These are phyloP conservation scores for Saccostrea cuccullata DNA, from an alignment of 1,140 invertebrate genomes.

Conservation along the genomic window DNA sequence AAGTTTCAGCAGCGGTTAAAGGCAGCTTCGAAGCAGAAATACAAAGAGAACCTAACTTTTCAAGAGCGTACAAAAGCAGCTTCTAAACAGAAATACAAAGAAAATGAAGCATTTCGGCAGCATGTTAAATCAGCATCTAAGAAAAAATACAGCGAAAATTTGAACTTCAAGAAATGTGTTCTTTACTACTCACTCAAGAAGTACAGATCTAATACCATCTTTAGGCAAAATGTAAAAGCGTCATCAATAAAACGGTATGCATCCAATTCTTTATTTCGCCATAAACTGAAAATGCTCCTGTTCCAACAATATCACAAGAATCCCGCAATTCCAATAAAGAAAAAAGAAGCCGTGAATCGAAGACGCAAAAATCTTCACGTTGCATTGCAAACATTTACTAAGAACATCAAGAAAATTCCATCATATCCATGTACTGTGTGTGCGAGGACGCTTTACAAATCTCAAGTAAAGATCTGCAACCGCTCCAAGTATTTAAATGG, in stretches of 20 bases:
- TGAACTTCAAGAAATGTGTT: background rate
- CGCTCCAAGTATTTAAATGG: background rate
- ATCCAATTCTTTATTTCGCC: background rate
- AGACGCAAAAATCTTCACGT: background rate
- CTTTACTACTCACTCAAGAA: background rate
- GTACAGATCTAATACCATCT: background rate
- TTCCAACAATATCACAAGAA: background rate
- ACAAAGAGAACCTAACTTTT: background rate
- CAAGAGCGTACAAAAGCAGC: no score
- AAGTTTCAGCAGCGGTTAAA: no score
- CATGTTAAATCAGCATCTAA: background rate
- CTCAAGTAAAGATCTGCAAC: background rate
- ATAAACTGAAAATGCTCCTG: background rate
- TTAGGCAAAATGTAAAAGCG: background rate
- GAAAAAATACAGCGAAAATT: background rate
- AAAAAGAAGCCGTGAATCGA: background rate
- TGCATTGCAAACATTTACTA: background rate
- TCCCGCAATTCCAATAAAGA: background rate
- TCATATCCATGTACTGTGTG: background rate
- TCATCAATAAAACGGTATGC: background rate
- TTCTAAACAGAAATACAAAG: no score
- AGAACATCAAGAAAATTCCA: background rate
- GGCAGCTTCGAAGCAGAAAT: no score
- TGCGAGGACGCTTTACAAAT: background rate
- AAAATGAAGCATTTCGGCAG: background rate